Evolutionary conservation across 2,888 invertebrate species (phyloP), one percentile per base, ranked within the genome.

Genomic region (Mimumesa dahlbomi): DNA sequence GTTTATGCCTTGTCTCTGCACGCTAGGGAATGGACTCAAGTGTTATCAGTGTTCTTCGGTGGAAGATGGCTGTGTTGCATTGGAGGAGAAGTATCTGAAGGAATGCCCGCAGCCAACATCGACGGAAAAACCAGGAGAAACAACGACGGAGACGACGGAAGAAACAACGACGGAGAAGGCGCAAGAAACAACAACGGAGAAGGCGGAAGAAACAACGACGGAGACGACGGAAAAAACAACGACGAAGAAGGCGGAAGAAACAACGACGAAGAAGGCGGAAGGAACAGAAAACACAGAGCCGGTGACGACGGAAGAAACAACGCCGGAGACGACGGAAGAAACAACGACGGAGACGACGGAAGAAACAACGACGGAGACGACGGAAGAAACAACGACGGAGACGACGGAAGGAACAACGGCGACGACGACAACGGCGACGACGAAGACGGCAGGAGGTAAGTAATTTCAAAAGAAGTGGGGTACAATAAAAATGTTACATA

Each of bases 21-120:
- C n/a, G n/a, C n/a, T n/a, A n/a, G n/a, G n/a, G n/a, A n/a, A n/a
- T n/a, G n/a, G n/a, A n/a, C n/a, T n/a, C n/a, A 14, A 59, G 48
- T 80, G 80, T 53, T 66, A 63, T 18, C 16, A 49, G 5, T 77
- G 78, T 4, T 73, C 72, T n/a, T n/a, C n/a, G 13, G 0, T 0
- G 0, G 22, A 56, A 0, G 19, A 77, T 19, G 0, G 19, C 1
- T 13, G 43, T 2, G 78, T 67, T 16, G 5, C 0, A 14, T 22
- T 38, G 29, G 19, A 38, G 0, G 40, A 0, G 7, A 36, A 45
- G 22, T n/a, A 9, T 5, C 9, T 2, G 0, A 14, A 22, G 4
- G 19, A 49, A 21, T 49, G 53, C 54, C 19, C 7, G 18, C 4
- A 25, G 1, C 19, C 5, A n/a, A 42, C n/a, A n/a, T n/a, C n/a